A percentile compares a stretch with the other conserved stretches of the same genome.
Conservation (phyloP, 2,888 invertebrate species). For the Callinectes sapidus region DNA sequence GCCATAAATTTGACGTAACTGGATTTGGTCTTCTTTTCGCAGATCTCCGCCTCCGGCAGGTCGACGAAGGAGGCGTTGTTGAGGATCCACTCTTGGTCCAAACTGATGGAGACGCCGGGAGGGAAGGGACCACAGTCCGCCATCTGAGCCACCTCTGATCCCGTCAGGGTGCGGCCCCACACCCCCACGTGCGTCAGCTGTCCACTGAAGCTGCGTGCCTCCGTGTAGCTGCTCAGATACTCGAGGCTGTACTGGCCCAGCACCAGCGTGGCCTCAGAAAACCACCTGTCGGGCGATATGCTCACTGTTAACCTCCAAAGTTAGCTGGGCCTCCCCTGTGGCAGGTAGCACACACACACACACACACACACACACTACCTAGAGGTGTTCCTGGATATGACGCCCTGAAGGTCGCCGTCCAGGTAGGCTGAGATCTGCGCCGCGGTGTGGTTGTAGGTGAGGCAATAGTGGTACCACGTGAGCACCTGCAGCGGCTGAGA, state of each 20-base stretch:
- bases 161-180: slow-evolving; percentile 50
- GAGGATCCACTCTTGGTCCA: slow-evolving; percentile 56
- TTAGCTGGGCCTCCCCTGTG: background rate
- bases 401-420: slow-evolving; percentile 58
- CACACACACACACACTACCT: slow-evolving; percentile 36
- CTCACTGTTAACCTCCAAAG: background rate
- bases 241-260: slow-evolving; percentile 60
- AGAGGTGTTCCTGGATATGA: slow-evolving; percentile 62
- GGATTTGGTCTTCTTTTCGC: slow-evolving; percentile 57
- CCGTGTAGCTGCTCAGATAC: slow-evolving; percentile 36
- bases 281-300: slow-evolving; percentile 34
- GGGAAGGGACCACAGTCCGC: slow-evolving; percentile 51
- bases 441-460: slow-evolving; percentile 58
- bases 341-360: background rate
- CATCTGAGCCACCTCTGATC: slow-evolving; percentile 42
- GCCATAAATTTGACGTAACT: slow-evolving; percentile 47
- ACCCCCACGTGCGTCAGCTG: slow-evolving; percentile 55
- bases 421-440: slow-evolving; percentile 63
- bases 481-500: slow-evolving; percentile 62
- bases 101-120: slow-evolving; percentile 48
- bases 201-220: slow-evolving; percentile 56
- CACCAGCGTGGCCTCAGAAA: slow-evolving; percentile 58
- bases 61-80: slow-evolving; percentile 55
- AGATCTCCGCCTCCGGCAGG: slow-evolving; percentile 46
- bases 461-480: slow-evolving; percentile 65